phyloP scores from a whole-genome alignment of 1,140 invertebrate species.

The Philaenus spumarius region DNA sequence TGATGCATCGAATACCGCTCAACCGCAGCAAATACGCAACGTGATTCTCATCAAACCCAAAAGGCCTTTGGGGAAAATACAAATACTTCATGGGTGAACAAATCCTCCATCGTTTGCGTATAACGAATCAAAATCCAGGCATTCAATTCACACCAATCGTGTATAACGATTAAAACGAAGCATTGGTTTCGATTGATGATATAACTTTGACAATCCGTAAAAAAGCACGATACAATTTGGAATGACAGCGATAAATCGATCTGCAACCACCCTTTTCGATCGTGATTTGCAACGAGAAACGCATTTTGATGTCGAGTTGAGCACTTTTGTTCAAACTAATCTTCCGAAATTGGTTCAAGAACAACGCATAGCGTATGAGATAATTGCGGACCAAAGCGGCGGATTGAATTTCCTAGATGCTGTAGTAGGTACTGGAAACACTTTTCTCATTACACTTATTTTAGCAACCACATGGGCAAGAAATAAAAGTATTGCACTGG shows the following conservation, averaged over 20 bases:
- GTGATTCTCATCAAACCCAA: conserved; percentile 31
- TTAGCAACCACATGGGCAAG: conserved; percentile 25
- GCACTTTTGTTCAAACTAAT: not conserved
- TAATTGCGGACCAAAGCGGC: conserved; percentile 3
- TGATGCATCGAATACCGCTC: conserved; percentile 30
- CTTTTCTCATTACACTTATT: conserved; percentile 34
- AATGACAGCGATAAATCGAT: conserved; percentile 8
- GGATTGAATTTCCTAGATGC: conserved; percentile 25
- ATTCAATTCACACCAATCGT: conserved; percentile 22
- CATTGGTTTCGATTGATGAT: conserved; percentile 37
- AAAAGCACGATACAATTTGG: not conserved
- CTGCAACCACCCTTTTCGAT: conserved; percentile 5
- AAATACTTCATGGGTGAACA: conserved; percentile 35
- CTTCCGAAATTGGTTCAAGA: not conserved
- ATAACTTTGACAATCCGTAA: conserved; percentile 33
- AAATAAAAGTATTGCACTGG: conserved; percentile 32
- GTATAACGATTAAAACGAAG: conserved; percentile 33
- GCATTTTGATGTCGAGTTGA: not conserved
- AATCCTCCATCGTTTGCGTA: conserved; percentile 19
- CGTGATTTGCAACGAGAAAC: conserved; percentile 2
- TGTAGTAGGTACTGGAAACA: conserved; percentile 35
- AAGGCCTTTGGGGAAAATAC: conserved; percentile 35
- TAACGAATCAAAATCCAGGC: conserved; percentile 5
- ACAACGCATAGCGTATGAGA: conserved; percentile 6
- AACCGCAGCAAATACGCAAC: conserved; percentile 37